phyloP scores from a whole-genome alignment of 1,140 invertebrate genomes.

The Aphidius ervi region DNA sequence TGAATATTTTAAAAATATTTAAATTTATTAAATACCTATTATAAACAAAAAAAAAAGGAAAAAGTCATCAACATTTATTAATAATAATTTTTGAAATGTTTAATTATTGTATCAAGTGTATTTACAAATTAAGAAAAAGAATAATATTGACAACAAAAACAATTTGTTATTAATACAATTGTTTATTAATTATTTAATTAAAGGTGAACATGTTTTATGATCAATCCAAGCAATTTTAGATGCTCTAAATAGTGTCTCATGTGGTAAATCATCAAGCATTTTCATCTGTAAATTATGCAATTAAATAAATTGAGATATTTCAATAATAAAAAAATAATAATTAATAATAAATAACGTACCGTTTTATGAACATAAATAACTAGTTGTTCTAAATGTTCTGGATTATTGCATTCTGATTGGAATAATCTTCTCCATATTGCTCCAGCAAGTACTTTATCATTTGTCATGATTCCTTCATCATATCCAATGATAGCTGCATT shows the following conservation, averaged over 20 bases:
- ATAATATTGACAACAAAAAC: not conserved
- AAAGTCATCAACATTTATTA: too few species aligned
- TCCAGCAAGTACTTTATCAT: constrained; percentile 70
- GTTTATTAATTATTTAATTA: not conserved
- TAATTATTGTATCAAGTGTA: too few species aligned
- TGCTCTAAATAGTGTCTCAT: constrained; percentile 44
- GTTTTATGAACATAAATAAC: constrained; percentile 70
- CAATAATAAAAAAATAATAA: constrained; percentile 22
- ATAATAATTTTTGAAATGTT: not conserved
- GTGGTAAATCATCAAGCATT: constrained; percentile 46
- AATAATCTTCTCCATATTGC: constrained; percentile 84
- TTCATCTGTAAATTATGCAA: constrained; percentile 32
- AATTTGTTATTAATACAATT: not conserved
- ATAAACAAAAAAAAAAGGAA: not conserved
- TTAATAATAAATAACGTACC: constrained; percentile 44
- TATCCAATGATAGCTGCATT: constrained; percentile 80
- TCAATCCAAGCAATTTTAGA: constrained; percentile 42
- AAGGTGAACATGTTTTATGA: not conserved
- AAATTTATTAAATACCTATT: not conserved
- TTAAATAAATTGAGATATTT: constrained; percentile 28
- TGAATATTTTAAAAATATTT: constrained; percentile 43
- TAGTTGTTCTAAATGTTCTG: constrained; percentile 62
- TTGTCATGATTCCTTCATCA: constrained; percentile 74
- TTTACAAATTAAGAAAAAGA: not conserved
- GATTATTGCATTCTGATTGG: constrained; percentile 57